A percentile compares a stretch with the other conserved stretches of the same genome.
Conservation (phyloP, 2,797 vertebrate genomes). For the Cryptoblepharus egeriae region DNA sequence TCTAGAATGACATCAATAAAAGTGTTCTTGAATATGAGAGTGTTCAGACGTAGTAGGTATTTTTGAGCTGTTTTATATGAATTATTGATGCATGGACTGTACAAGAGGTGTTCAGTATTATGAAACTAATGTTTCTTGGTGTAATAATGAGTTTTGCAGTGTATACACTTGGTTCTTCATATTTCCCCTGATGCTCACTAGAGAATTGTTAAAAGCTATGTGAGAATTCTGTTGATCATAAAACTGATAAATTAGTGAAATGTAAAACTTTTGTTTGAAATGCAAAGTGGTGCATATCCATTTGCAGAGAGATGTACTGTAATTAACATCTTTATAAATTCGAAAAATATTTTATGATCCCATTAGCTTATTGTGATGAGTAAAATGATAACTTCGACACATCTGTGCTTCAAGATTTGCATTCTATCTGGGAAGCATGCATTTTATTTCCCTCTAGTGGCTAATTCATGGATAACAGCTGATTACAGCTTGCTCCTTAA, state of each 20-base stretch:
- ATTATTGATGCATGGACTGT: background rate
- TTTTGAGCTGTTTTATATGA: background rate
- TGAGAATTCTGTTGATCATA: background rate
- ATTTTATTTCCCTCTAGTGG: conserved; percentile 27
- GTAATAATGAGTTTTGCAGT: no score
- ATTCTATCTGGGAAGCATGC: background rate
- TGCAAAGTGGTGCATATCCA: background rate
- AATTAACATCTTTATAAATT: background rate
- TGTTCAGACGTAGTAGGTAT: background rate
- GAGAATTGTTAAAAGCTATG: background rate
- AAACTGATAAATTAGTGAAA: background rate
- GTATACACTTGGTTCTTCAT: no score
- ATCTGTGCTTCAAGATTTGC: background rate
- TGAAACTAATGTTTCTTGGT: no score
- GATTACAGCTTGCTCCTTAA: background rate
- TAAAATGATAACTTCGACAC: background rate
- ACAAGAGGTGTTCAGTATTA: background rate
- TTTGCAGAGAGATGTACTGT: background rate
- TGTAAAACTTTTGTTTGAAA: background rate
- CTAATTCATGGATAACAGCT: background rate
- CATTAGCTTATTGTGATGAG: background rate
- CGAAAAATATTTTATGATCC: background rate
- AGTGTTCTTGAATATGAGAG: background rate
- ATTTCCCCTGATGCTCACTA: no score
- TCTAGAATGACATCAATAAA: background rate